phyloP scores from a whole-genome alignment of 1,140 invertebrate species.

The Sminthurinus signatus region DNA sequence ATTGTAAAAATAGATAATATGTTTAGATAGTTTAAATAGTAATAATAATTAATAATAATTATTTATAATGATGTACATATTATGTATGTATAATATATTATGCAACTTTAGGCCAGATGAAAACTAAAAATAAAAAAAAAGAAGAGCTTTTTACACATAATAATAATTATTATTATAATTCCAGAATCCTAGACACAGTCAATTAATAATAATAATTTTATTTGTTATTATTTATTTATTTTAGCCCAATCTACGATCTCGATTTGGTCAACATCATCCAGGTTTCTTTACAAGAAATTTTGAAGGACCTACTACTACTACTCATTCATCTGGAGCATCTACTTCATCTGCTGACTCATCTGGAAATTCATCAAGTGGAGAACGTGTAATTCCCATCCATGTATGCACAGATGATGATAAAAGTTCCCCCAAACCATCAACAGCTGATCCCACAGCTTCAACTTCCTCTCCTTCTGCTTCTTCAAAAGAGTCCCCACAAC shows the following conservation, averaged over 20 bases:
- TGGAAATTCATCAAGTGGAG: not conserved
- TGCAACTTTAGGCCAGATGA: no score
- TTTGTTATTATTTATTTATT: not conserved
- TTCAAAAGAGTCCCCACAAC: not conserved
- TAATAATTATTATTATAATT: no score
- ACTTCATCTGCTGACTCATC: not conserved
- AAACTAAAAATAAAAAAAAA: no score
- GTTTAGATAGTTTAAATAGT: no score
- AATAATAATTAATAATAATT: no score
- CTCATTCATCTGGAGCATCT: not conserved
- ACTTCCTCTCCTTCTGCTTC: not conserved
- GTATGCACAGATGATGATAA: not conserved
- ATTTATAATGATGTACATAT: no score
- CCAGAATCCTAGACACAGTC: no score
- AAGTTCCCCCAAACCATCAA: not conserved
- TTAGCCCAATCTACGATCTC: conserved; percentile 6
- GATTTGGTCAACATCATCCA: not conserved
- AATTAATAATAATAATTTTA: no score
- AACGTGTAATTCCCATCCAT: conserved; percentile 8
- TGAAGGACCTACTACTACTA: not conserved
- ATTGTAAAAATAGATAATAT: no score
- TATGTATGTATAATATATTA: no score
- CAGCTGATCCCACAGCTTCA: not conserved
- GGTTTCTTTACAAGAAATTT: not conserved
- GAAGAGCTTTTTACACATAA: no score